These are phyloP conservation scores for Hybognathus amarus DNA, from an alignment of 2,797 vertebrate genomes.

Conservation along the genomic window DNA sequence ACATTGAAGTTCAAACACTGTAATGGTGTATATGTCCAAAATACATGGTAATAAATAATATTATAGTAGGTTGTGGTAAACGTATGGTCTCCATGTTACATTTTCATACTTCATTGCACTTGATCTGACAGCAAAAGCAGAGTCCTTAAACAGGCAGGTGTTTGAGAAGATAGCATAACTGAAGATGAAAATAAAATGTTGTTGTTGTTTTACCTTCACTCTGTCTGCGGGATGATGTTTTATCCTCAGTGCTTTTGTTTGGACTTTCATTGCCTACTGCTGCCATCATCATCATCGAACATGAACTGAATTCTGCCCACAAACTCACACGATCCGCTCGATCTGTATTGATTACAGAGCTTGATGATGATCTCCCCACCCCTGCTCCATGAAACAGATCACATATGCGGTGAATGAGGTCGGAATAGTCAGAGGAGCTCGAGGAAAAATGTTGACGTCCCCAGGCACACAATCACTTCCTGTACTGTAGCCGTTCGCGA, in stretches of 20 bases:
- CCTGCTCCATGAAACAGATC: constrained; percentile 23
- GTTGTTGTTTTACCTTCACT: constrained; percentile 65
- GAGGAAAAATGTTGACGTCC: constrained; percentile 31
- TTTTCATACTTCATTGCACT: background rate
- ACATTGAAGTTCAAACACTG: background rate
- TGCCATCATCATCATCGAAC: constrained; percentile 65
- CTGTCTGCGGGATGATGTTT: constrained; percentile 61
- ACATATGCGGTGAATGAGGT: background rate
- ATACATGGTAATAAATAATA: background rate
- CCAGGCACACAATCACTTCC: constrained; percentile 52
- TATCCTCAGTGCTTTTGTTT: constrained; percentile 61
- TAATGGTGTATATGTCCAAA: no score
- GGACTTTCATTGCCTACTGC: constrained; percentile 60
- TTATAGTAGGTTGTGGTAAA: background rate
- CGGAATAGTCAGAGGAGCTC: background rate
- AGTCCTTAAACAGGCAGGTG: no score
- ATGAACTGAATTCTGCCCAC: constrained; percentile 34
- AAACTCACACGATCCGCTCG: constrained; percentile 27
- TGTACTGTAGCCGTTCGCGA: constrained; percentile 15
- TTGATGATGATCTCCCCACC: background rate
- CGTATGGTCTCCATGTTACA: background rate
- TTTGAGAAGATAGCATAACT: background rate
- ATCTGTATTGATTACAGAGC: background rate
- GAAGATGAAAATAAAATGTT: background rate
- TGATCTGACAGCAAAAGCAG: background rate